A percentile compares a stretch with the other conserved stretches of the same genome.
phyloP scores from a whole-genome alignment of 2,888 invertebrate genomes.

The Dasypolia templi region DNA sequence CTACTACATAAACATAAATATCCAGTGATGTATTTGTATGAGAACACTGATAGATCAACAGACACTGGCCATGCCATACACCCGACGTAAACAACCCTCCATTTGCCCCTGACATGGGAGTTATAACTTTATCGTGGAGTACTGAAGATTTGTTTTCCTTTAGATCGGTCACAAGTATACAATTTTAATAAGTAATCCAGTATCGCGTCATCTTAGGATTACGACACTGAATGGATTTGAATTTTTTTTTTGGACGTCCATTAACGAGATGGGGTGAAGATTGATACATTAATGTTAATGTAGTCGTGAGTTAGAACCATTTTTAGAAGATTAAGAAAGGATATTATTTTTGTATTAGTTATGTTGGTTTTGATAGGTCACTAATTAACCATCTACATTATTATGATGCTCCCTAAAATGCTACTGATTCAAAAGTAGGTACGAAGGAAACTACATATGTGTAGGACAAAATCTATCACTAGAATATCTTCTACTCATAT shows the following conservation, averaged over 20 bases:
- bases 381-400: neutral
- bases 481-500: neutral
- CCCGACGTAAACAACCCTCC: conserved; percentile 34
- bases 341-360: neutral
- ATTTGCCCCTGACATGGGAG: conserved; percentile 58
- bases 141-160: conserved; percentile 53
- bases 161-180: conserved; percentile 9
- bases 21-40: conserved; percentile 24
- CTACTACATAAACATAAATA: neutral
- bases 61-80: conserved; percentile 60
- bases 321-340: conserved; percentile 3
- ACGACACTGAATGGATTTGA: conserved; percentile 61
- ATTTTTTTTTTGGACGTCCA: conserved; percentile 53
- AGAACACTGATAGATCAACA: conserved; percentile 53
- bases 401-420: too few species aligned
- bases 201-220: conserved; percentile 66
- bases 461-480: neutral
- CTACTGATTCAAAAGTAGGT: neutral
- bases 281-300: conserved; percentile 24
- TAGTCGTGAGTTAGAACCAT: neutral
- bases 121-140: conserved; percentile 56
- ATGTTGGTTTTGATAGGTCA: too few species aligned
- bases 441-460: neutral
- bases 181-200: conserved; percentile 49
- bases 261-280: conserved; percentile 62